Base-by-base conservation (phyloP, 2,113 vertebrate species). In the Clarias magur region DNA sequence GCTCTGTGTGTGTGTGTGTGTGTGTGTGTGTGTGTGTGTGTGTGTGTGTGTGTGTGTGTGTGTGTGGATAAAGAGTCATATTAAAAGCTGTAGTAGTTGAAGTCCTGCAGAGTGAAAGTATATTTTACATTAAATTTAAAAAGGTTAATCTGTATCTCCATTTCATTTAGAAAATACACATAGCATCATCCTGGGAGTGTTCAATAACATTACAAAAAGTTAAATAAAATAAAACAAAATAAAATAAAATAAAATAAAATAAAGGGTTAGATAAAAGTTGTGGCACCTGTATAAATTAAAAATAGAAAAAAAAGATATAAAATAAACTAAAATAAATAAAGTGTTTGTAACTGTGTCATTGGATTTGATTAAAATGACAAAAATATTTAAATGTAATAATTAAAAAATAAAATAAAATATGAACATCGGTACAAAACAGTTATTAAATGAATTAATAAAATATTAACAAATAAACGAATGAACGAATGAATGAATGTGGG, bases 51-150 rank as follows among this genome's bases (percentile, higher is more conserved):
- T 72, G 68, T 72, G 68, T 72, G 68, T 38, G 68, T 38, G 65
- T 67, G 65, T 27, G 65, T 27, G 65, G 94, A 89, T 78, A 82
- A 54, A 87, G 60, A 25, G 89, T 90, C 84, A 92, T 94, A 12
- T 27, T 56, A 8, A 12, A 57, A 79, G 53, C 53, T 59, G 78
- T 34, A 57, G 53, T 4, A 79, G 15, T 30, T 57, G 6, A 34
- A 59, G 38, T 75, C 25, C 72, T 75, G 19, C 72, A 75, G 72
- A 75, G 72, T 75, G 21, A 48, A 75, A 23, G 19, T 75, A 48
- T 78, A n/a, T 54, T 53, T 78, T 78, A 78, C 59, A 80, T 16
- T 53, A 42, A 76, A 56, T 54, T 78, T 54, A 54, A 78, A 78
- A 75, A 12, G 11, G n/a, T 78, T 54, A 27, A 79, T 57, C 53